Conservation (phyloP, 1,140 invertebrate genomes). For the Heliconius hewitsoni region DNA sequence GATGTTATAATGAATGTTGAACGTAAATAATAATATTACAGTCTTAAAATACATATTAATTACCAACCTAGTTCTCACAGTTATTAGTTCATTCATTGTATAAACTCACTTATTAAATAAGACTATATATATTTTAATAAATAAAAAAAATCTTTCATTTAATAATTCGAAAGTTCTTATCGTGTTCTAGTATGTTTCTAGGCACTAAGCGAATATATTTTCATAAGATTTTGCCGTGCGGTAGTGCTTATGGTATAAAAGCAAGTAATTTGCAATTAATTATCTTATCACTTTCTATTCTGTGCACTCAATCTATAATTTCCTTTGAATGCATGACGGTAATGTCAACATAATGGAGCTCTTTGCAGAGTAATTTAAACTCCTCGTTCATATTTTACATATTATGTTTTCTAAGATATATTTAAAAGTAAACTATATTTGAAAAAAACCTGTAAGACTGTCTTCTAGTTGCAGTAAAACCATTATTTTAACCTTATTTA, state of each 20-base stretch:
- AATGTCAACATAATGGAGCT: constrained; percentile 15
- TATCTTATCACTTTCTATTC: constrained; percentile 15
- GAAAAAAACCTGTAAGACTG: background rate
- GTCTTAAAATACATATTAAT: constrained; percentile 4
- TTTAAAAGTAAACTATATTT: background rate
- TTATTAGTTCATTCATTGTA: background rate
- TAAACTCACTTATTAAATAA: background rate
- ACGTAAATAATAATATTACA: background rate
- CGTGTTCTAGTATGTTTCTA: background rate
- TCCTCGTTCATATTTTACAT: background rate
- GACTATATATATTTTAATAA: background rate
- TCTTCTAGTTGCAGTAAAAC: constrained; percentile 5
- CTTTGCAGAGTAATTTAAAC: background rate
- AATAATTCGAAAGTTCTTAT: background rate
- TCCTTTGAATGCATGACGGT: constrained; percentile 9
- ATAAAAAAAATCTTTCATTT: no score
- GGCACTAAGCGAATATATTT: background rate
- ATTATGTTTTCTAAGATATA: background rate
- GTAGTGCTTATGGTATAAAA: background rate
- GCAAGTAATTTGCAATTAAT: background rate
- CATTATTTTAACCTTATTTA: constrained; percentile 12
- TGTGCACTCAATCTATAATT: constrained; percentile 14
- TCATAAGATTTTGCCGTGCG: background rate
- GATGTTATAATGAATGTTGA: background rate
- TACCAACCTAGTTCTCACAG: background rate